phyloP scores from a whole-genome alignment of 2,888 invertebrate genomes.

The Papilio gigon region DNA sequence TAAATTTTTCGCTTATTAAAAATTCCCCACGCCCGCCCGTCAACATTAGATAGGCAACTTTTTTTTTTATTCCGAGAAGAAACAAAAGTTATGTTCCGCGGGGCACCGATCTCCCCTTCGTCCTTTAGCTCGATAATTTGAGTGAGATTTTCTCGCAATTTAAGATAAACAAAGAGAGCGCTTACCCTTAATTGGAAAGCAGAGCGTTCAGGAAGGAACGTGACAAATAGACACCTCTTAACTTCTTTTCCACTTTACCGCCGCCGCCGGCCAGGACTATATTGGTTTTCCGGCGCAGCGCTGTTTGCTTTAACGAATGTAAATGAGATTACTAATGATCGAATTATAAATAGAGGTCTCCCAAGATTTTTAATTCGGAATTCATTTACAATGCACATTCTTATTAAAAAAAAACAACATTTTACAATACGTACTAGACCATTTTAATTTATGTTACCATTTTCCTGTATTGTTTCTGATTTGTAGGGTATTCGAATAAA shows the following conservation, averaged over 20 bases:
- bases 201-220: slow-evolving; percentile 81
- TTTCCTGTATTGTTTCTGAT: too few relatives aligned
- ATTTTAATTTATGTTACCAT: too few relatives aligned
- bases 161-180: slow-evolving; percentile 83
- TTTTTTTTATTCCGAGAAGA: slow-evolving; percentile 68
- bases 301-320: slow-evolving; percentile 77
- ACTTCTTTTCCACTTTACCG: slow-evolving; percentile 81
- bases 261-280: slow-evolving; percentile 73
- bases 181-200: slow-evolving; percentile 83
- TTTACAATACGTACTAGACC: too few relatives aligned
- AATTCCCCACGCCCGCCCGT: slow-evolving; percentile 78
- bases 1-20: slow-evolving; percentile 83
- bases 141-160: slow-evolving; percentile 83
- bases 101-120: slow-evolving; percentile 74
- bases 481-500: background rate
- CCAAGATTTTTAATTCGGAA: too few relatives aligned
- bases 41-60: slow-evolving; percentile 75
- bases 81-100: slow-evolving; percentile 78
- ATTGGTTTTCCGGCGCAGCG: slow-evolving; percentile 72
- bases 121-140: slow-evolving; percentile 81
- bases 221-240: slow-evolving; percentile 83
- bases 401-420: background rate
- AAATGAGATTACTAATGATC: slow-evolving; percentile 60
- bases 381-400: too few relatives aligned
- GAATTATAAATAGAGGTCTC: slow-evolving; percentile 17